A percentile compares a stretch with the other conserved stretches of the same genome.
Conservation (phyloP, 2,797 vertebrate genomes). For the Melanotaenia pygmaea region DNA sequence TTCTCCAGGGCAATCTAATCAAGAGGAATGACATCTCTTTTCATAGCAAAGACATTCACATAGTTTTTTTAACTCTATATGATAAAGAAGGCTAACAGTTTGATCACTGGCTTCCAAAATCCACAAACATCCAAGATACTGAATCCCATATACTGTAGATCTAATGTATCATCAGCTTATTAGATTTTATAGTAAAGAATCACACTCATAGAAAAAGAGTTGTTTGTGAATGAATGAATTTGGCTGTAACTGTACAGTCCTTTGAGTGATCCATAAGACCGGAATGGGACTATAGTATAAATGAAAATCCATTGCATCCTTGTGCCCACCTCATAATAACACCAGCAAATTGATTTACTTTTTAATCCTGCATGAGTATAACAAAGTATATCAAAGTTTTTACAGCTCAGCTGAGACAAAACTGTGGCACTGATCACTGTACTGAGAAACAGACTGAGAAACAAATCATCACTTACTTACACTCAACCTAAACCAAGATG, state of each 20-base stretch:
- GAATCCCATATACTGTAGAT: neutral
- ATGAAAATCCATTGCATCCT: neutral
- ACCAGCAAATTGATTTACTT: neutral
- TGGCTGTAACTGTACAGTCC: neutral
- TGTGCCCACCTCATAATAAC: neutral
- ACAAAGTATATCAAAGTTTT: neutral
- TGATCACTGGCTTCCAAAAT: neutral
- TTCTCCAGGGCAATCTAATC: neutral
- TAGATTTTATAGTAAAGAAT: neutral
- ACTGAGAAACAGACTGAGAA: neutral
- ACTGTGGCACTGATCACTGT: neutral
- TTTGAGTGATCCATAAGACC: neutral
- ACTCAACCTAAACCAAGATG: neutral
- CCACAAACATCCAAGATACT: neutral
- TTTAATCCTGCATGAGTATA: neutral
- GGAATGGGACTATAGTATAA: neutral
- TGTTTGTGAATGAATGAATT: neutral
- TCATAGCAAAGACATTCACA: neutral
- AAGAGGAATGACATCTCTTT: neutral
- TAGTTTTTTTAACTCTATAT: neutral
- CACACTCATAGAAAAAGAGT: neutral
- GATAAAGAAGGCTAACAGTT: neutral
- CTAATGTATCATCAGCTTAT: neutral
- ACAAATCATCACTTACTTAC: neutral
- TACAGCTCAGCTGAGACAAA: neutral